These are phyloP conservation scores for Atherinomorus stipes DNA, from an alignment of 2,113 vertebrate species.

Conservation along the genomic window DNA sequence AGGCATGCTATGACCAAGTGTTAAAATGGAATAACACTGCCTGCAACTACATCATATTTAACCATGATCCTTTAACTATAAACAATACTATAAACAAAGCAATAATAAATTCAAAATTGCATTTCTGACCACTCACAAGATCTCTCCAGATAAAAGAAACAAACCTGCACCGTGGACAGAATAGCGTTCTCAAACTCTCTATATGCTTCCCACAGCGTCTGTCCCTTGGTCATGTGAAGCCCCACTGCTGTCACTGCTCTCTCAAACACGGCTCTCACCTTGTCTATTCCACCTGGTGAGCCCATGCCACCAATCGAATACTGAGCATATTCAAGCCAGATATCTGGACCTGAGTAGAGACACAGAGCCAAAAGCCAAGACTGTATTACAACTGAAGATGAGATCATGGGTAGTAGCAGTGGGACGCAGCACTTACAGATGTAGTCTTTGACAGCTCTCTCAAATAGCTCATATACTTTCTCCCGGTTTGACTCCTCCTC, in stretches of 20 bases:
- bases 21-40: not conserved
- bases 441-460: slow-evolving; percentile 93
- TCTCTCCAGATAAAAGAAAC: slow-evolving; percentile 8
- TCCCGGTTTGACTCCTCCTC: slow-evolving; percentile 87
- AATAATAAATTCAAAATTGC: slow-evolving; percentile 2
- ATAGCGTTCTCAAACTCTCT: slow-evolving; percentile 96
- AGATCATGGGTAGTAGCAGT: not conserved
- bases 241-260: slow-evolving; percentile 91
- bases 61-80: not conserved
- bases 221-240: slow-evolving; percentile 93
- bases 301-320: slow-evolving; percentile 97
- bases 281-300: slow-evolving; percentile 91
- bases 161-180: slow-evolving; percentile 92
- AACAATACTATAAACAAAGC: not conserved
- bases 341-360: slow-evolving; percentile 89
- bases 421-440: slow-evolving; percentile 88
- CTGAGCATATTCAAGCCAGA: slow-evolving; percentile 98
- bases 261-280: slow-evolving; percentile 91
- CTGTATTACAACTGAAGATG: not conserved
- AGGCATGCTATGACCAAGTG: not conserved
- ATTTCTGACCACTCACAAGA: not conserved
- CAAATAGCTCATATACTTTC: slow-evolving; percentile 92
- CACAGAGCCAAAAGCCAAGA: not conserved
- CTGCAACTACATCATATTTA: not conserved
- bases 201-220: slow-evolving; percentile 93